Evolutionary conservation across 1,140 invertebrate species (phyloP).

Genomic region (Matsumurasca onukii): DNA sequence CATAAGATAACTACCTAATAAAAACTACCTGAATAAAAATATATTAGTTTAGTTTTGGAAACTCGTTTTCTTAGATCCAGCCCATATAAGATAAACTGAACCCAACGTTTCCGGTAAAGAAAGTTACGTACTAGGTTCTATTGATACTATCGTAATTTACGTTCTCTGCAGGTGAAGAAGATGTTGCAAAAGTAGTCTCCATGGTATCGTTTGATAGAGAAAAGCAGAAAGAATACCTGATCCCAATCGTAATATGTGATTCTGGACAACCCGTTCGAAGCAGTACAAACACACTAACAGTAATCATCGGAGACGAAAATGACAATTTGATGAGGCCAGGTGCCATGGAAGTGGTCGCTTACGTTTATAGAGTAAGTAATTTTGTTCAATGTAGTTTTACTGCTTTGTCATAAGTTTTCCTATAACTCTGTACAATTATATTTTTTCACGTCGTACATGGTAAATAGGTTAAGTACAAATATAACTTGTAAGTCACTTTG

Average conservation of each 20-base stretch:
- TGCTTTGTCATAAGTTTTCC: not conserved
- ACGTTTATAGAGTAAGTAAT: conserved; percentile 78
- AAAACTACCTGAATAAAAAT: too few species aligned
- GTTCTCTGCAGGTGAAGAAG: conserved; percentile 71
- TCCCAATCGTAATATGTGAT: conserved; percentile 92
- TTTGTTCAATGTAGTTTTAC: too few species aligned
- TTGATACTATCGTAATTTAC: too few species aligned
- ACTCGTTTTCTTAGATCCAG: too few species aligned
- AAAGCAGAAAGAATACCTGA: conserved; percentile 91
- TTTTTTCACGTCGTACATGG: too few species aligned
- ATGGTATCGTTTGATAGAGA: conserved; percentile 91
- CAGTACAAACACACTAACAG: conserved; percentile 90
- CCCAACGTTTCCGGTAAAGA: too few species aligned
- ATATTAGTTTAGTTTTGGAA: too few species aligned
- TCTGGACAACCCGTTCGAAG: conserved; percentile 87
- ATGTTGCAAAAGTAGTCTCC: conserved; percentile 91
- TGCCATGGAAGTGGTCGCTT: conserved; percentile 94
- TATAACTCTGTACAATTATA: not conserved
- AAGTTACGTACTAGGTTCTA: too few species aligned
- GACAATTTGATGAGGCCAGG: conserved; percentile 97
- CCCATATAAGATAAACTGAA: too few species aligned
- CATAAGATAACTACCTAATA: too few species aligned
- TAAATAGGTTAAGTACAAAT: too few species aligned
- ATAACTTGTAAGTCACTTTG: too few species aligned
- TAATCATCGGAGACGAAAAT: conserved; percentile 94